Base-by-base conservation (phyloP, 2,888 invertebrate genomes). In the Dryobota labecula region DNA sequence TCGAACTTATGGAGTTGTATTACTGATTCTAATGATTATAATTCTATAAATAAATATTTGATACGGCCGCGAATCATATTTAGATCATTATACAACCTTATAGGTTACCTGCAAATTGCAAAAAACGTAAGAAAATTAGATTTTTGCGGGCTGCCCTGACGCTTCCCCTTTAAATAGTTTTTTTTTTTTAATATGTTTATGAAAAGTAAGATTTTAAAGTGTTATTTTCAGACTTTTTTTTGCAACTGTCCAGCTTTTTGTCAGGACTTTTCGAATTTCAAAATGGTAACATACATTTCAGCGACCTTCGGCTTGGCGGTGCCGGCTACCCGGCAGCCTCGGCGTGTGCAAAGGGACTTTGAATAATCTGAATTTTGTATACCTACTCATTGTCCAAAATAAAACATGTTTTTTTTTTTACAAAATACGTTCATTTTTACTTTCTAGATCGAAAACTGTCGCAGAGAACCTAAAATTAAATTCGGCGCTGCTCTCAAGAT, bases 401-500 rank as follows among this genome's bases (percentile, higher is more conserved):
- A 51, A 30, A 33, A 11, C 2, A 33, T n/a, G n/a, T n/a, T 5
- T 36, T 36, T 60, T 30, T 9, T 36, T 61, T 36, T 2, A 47
- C 20, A 30, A 30, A 41, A n/a, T n/a, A 20, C 9, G 13, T 69
- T 80, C 71, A 15, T 30, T 33, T 60, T 57, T 11, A 24, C 65
- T 51, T 93, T 92, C 51, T 90, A 96, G 97, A 87, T 97, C 97
- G 0, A 99, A 98, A 94, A 98, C 98, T 20, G 97, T 99, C 2
- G 96, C 97, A 1, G 99, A 99, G 95, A 99, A 99, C 94, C 96
- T 99, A 76, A 98, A 98, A 92, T 97, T 99, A 83, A 97, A 97
- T 81, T 97, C 98, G 20, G 98, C 99, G 0, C 95, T 99, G 68
- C 94, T 99, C 24, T 99, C 99, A 3, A 96, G 99, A 91, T 99